These are phyloP conservation scores for Paralichthys olivaceus DNA, from an alignment of 2,113 vertebrate genomes.

Conservation along the genomic window DNA sequence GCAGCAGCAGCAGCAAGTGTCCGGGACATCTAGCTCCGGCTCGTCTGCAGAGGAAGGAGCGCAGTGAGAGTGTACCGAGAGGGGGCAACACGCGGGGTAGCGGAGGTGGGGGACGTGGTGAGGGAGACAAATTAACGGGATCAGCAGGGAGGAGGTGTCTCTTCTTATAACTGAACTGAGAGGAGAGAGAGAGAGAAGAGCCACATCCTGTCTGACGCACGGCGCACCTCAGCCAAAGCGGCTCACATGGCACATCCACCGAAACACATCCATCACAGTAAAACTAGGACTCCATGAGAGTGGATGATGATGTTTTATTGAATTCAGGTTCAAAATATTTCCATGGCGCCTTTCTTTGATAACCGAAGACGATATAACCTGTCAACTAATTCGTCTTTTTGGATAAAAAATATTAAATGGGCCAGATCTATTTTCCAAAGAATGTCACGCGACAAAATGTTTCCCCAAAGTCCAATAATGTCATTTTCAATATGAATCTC, in stretches of 20 bases:
- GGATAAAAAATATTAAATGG: too few species aligned
- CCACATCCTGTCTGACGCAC: constrained; percentile 24
- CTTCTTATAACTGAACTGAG: constrained; percentile 38
- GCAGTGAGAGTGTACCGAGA: constrained; percentile 64
- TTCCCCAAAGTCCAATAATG: too few species aligned
- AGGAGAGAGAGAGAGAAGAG: constrained; percentile 5
- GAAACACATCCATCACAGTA: background rate
- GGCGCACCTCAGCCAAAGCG: constrained; percentile 42
- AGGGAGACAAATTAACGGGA: constrained; percentile 41
- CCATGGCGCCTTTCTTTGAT: background rate
- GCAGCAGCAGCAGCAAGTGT: background rate
- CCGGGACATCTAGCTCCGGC: constrained; percentile 3
- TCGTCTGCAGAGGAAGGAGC: constrained; percentile 47
- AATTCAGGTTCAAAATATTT: background rate
- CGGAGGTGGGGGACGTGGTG: background rate
- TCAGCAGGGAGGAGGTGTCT: constrained; percentile 68
- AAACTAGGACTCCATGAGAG: background rate
- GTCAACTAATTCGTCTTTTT: too few species aligned
- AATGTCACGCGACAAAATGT: too few species aligned
- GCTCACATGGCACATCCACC: background rate
- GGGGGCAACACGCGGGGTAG: constrained; percentile 36
- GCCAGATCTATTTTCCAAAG: too few species aligned
- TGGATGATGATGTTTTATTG: background rate
- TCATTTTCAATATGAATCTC: too few species aligned
- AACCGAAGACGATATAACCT: too few species aligned